Evolutionary conservation across 1,140 invertebrate genomes (phyloP).

Genomic region (Notospermus geniculatus): DNA sequence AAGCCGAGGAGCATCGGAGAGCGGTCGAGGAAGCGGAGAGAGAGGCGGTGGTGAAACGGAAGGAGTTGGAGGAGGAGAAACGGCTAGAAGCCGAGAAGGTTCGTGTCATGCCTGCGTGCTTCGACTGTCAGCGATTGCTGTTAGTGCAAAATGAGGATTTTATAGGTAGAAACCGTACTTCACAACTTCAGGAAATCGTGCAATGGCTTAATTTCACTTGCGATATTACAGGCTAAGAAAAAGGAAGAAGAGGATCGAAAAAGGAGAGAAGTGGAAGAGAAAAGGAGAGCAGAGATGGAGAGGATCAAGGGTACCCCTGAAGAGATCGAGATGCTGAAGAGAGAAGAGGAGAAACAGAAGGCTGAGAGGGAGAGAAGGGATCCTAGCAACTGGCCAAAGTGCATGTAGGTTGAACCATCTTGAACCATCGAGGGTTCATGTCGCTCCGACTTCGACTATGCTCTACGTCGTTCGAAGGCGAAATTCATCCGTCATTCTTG

Average conservation of each 20-base stretch:
- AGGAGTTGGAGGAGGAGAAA: conserved; percentile 6
- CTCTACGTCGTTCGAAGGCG: neutral
- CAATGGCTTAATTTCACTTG: no score
- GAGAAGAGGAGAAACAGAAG: conserved; percentile 23
- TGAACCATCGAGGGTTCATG: neutral
- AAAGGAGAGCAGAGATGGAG: conserved; percentile 19
- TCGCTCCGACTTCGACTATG: neutral
- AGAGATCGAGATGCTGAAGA: conserved; percentile 21
- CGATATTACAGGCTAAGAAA: conserved; percentile 1
- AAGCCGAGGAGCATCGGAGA: conserved; percentile 25
- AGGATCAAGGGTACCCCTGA: conserved; percentile 30
- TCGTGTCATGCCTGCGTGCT: no score
- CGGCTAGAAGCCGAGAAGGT: conserved; percentile 1
- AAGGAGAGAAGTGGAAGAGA: conserved; percentile 24
- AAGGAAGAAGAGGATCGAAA: conserved; percentile 32
- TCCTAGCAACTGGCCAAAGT: conserved; percentile 36
- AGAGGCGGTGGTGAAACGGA: no score
- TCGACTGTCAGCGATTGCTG: no score
- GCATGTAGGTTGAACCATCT: conserved; percentile 26
- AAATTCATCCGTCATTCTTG: neutral
- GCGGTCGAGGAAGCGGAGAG: conserved; percentile 21
- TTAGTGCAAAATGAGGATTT: no score
- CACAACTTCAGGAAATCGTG: no score
- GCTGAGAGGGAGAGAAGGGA: conserved; percentile 30
- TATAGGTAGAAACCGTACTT: no score